Base-by-base conservation (phyloP, 2,888 invertebrate genomes). In the Oscheius myriophilus region DNA sequence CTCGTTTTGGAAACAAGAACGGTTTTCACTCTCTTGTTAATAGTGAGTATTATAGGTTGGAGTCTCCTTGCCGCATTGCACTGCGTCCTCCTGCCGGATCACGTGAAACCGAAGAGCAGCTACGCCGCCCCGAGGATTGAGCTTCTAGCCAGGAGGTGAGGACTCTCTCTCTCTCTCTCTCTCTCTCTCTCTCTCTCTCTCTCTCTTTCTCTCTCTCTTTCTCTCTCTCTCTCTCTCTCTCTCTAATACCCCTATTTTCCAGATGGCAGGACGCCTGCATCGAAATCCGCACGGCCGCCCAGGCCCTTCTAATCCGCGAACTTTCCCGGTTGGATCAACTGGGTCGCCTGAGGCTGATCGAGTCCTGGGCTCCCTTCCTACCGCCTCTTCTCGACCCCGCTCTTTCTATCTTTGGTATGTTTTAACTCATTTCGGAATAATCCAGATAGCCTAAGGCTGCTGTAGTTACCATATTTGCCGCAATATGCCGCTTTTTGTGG, bases 191-290 rank as follows among this genome's bases (percentile, higher is more conserved):
- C 16, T 1, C 9, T 25, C n/a, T 18, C 2, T 25, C 18, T 26
- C n/a, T n/a, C n/a, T n/a, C n/a, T n/a, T n/a, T 11, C 16, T 45
- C 26, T 26, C 23, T 33, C 33, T 9, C 4, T 33, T 9, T 33
- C 33, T 33, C 33, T 9, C 12, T 33, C 33, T 46, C 43, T 61
- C 18, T 55, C 12, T 21, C 16, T 1, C 9, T 25, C n/a, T 18
- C 2, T 25, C 18, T 26, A 43, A 46, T 1, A 0, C 16, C 45
- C 18, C 11, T 41, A 23, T 33, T 45, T 51, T 63, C 12, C 51
- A 82, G 84, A 72, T 98, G 98, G 98, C 97, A 98, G 87, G 97
- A 98, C 89, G 93, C 96, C 82, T 98, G 97, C 87, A 90, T 97
- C 6, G 97, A 98, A 90, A 90, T 92, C 43, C 90, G 98, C 4